Base-by-base conservation (phyloP, 2,113 vertebrate species). In the Amia ocellicauda region DNA sequence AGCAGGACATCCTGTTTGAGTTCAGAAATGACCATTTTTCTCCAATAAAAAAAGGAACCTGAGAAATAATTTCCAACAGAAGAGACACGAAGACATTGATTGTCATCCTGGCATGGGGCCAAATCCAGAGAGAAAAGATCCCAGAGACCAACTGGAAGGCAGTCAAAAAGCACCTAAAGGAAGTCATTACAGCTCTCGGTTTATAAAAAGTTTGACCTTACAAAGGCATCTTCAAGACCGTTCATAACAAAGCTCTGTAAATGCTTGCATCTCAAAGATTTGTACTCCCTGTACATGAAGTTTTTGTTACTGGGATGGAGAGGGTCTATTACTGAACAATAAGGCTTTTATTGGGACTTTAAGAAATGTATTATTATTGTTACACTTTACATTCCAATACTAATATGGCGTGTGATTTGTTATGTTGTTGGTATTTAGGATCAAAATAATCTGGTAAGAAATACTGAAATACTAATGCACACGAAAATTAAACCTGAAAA, bases 1-100 rank as follows among this genome's bases (percentile, higher is more conserved):
- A 92, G 86, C 83, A 29, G 89, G 90, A 89, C 86, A 86, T 89
- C 88, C 90, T 86, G 88, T 88, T 89, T 88, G 85, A 86, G 86
- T 86, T 86, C 84, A 88, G 83, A 92, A 91, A 86, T 76, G 58
- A 74, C n/a, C 57, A 80, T 77, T 72, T 17, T 76, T 76, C 80
- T 80, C 70, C 74, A 84, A 82, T 85, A 84, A 91, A 90, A 89
- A 89, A 88, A 85, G 80, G 69, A 77, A 81, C 62, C 66, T 66
- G 63, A 74, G 79, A 77, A 82, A 83, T 85, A 90, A 91, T 88
- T 81, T 89, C 82, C 68, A 73, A 76, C 83, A 29, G 78, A 89
- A 85, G 87, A 89, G 84, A 80, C 83, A 79, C 81, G 77, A 71
- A 82, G 80, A 82, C 78, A 67, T 85, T 89, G 91, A 93, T 85